phyloP scores from a whole-genome alignment of 2,797 vertebrate species.

The Leptatherina wallacei region DNA sequence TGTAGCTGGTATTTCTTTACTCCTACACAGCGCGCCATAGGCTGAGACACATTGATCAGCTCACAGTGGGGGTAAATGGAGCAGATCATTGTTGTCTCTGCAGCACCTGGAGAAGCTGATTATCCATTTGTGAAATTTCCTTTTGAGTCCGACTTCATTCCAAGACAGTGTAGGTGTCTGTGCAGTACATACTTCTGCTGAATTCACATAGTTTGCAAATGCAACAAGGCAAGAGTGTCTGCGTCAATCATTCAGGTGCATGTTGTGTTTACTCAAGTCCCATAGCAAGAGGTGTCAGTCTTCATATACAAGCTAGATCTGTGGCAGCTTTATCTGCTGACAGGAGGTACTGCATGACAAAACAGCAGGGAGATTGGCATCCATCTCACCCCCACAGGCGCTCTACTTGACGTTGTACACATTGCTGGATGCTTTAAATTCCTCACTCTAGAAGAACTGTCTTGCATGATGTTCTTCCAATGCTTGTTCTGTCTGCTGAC shows the following conservation, averaged over 20 bases:
- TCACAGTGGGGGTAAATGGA: background rate
- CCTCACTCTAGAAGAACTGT: slow-evolving; percentile 61
- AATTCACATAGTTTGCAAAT: slow-evolving; percentile 21
- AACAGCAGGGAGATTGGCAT: slow-evolving; percentile 71
- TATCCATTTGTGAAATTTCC: slow-evolving; percentile 30
- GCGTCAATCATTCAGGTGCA: slow-evolving; percentile 61
- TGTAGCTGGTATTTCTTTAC: background rate
- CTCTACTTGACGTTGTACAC: slow-evolving; percentile 65
- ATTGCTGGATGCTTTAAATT: slow-evolving; percentile 71
- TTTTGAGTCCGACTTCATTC: slow-evolving; percentile 29
- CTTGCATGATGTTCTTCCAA: slow-evolving; percentile 63
- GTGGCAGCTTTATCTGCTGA: slow-evolving; percentile 68
- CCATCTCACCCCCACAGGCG: slow-evolving; percentile 58
- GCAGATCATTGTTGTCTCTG: slow-evolving; percentile 13
- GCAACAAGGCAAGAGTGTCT: slow-evolving; percentile 34
- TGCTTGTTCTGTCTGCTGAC: slow-evolving; percentile 53
- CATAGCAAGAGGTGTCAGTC: slow-evolving; percentile 61
- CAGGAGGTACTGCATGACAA: slow-evolving; percentile 63
- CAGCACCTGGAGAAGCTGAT: slow-evolving; percentile 5
- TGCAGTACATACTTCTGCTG: slow-evolving; percentile 32
- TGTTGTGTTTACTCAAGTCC: slow-evolving; percentile 62
- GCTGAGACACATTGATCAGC: slow-evolving; percentile 5
- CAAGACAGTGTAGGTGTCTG: slow-evolving; percentile 33
- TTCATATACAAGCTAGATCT: slow-evolving; percentile 46
- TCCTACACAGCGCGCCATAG: background rate